Evolutionary conservation across 2,797 vertebrate species (phyloP).

Genomic region (Lemur catta): DNA sequence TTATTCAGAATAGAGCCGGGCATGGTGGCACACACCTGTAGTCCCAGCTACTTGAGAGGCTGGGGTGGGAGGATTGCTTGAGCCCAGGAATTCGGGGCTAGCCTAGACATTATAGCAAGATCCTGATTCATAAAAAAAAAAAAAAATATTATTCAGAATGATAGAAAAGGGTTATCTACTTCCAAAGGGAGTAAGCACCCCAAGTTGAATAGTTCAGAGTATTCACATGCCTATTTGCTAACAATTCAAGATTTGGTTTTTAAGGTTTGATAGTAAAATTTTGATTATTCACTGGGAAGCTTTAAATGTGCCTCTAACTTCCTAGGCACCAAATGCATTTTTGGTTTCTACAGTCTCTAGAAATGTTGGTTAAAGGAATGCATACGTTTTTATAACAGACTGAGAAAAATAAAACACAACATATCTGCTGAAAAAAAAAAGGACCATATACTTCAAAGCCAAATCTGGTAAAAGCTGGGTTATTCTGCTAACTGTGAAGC

Average conservation of each 20-base stretch:
- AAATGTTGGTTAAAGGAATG: not conserved
- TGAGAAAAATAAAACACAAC: not conserved
- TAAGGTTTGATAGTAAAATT: not conserved
- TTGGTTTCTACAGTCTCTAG: not conserved
- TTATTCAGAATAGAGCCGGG: not conserved
- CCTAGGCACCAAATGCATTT: not conserved
- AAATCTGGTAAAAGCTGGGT: not conserved
- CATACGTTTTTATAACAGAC: not conserved
- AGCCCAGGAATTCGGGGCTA: not conserved
- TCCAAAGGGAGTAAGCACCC: not conserved
- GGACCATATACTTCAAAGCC: not conserved
- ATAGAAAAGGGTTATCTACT: not conserved
- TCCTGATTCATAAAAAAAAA: not conserved
- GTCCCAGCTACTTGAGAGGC: not conserved
- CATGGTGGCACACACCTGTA: not conserved
- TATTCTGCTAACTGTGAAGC: not conserved
- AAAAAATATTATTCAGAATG: not conserved
- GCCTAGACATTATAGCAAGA: not conserved
- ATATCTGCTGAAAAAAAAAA: not conserved
- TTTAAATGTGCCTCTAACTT: not conserved
- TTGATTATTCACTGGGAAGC: conserved; percentile 23
- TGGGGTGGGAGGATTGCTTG: not conserved
- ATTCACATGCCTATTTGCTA: not conserved
- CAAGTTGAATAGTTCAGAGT: not conserved
- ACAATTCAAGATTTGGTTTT: not conserved